phyloP scores from a whole-genome alignment of 1,140 invertebrate genomes.

The Eupristina koningsbergeri region DNA sequence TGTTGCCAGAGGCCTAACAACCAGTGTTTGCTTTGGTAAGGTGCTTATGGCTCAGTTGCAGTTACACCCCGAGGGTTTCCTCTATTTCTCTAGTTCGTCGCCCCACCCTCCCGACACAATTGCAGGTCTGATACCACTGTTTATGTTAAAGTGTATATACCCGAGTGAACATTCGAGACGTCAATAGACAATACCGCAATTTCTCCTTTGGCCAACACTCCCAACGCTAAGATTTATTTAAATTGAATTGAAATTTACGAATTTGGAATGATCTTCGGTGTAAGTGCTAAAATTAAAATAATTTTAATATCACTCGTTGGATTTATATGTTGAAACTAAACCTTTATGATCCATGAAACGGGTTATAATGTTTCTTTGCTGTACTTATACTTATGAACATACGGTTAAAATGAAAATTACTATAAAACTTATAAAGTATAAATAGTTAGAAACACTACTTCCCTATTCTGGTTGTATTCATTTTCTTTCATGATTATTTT shows the following conservation, averaged over 20 bases:
- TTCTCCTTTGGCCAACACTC: neutral
- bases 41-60: slow-evolving; percentile 41
- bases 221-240: neutral
- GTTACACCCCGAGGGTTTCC: slow-evolving; percentile 3
- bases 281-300: neutral
- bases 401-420: too few species aligned
- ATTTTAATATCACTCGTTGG: neutral
- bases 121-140: neutral
- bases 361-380: too few species aligned
- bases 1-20: neutral
- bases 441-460: too few species aligned
- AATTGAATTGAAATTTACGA: neutral
- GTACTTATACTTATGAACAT: too few species aligned
- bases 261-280: neutral
- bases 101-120: too few species aligned
- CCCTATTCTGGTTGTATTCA: too few species aligned
- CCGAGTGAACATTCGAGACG: neutral
- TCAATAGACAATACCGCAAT: slow-evolving; percentile 5
- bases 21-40: slow-evolving; percentile 36
- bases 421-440: too few species aligned
- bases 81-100: neutral
- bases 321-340: neutral
- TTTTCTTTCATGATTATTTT: too few species aligned
- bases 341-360: too few species aligned
- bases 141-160: neutral